Evolutionary conservation across 2,797 vertebrate species (phyloP), one percentile per base, ranked within the genome.

Genomic region (Muscicapa striata): DNA sequence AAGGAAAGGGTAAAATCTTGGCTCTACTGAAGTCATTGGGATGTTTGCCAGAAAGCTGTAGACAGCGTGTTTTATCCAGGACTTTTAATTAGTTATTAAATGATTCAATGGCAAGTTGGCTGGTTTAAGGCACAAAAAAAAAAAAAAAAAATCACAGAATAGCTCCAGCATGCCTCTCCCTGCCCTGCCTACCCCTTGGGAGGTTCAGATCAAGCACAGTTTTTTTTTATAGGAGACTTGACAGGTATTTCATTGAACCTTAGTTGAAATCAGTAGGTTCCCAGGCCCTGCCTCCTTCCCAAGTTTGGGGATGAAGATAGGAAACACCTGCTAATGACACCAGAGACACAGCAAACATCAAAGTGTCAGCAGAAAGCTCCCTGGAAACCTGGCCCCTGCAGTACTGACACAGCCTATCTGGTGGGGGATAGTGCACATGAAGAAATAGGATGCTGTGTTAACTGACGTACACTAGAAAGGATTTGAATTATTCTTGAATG

Each of bases 31-130:
- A 94, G 67, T 84, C 77, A 84, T 24, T 67, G 41, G 80, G 85
- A 87, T 70, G 32, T 77, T 70, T 90, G 70, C 94, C 95, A 94
- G 86, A 84, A 86, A 90, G 74, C 83, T 94, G 91, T 94, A 94
- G 87, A 92, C 77, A 90, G 67, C 4, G 11, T 90, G 67, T 89
- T 96, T 95, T 90, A 94, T 76, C 80, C 83, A 90, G 80, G 74
- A 90, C 92, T 97, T 95, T 91, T 95, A 96, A 97, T 96, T 93
- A 91, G 63, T 7, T 77, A 94, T 90, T 94, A 93, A 96, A 90
- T 79, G 83, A 96, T 93, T 93, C 85, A 94, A 94, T 86, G 70
- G 89, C 85, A 96, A 94, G 63, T 79, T 92, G 52, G 83, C 63
- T 87, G 87, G 46, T 95, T 94, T 52, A 74, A 84, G 91, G 34